These are phyloP conservation scores for Xenus cinereus DNA, from an alignment of 2,113 vertebrate genomes.

Conservation along the genomic window DNA sequence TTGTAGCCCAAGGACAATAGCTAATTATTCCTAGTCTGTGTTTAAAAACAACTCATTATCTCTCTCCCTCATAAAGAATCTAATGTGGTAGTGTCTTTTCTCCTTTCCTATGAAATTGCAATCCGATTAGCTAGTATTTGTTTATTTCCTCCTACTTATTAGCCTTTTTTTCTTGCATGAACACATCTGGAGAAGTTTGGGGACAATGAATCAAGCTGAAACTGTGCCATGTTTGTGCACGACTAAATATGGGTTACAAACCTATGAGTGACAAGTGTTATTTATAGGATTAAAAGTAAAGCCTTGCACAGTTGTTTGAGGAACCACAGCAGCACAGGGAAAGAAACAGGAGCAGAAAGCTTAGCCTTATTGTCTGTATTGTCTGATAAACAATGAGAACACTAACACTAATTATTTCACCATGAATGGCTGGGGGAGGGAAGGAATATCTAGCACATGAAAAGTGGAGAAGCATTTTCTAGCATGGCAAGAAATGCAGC, in stretches of 20 bases:
- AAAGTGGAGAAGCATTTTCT: background rate
- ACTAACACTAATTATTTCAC: slow-evolving; percentile 68
- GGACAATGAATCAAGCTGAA: slow-evolving; percentile 66
- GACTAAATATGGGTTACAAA: slow-evolving; percentile 76
- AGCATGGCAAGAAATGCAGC: background rate
- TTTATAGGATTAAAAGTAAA: slow-evolving; percentile 77
- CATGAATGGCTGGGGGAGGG: slow-evolving; percentile 37
- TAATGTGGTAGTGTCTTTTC: background rate
- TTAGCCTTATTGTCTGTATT: slow-evolving; percentile 66
- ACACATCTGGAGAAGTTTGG: slow-evolving; percentile 64
- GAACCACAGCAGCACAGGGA: slow-evolving; percentile 60
- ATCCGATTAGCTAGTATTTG: background rate
- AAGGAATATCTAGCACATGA: background rate
- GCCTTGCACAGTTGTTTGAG: slow-evolving; percentile 69
- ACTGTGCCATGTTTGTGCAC: slow-evolving; percentile 56
- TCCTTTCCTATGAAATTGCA: background rate
- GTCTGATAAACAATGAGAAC: slow-evolving; percentile 73
- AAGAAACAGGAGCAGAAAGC: slow-evolving; percentile 67
- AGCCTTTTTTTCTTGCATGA: background rate
- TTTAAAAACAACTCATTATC: slow-evolving; percentile 45
- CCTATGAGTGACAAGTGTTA: slow-evolving; percentile 76
- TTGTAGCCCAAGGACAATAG: background rate
- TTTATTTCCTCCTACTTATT: slow-evolving; percentile 13
- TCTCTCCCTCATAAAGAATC: background rate
- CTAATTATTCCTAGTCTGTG: slow-evolving; percentile 28